Evolutionary conservation across 1,140 invertebrate genomes (phyloP), one percentile per base, ranked within the genome.

Genomic region (Cydia pomonella): DNA sequence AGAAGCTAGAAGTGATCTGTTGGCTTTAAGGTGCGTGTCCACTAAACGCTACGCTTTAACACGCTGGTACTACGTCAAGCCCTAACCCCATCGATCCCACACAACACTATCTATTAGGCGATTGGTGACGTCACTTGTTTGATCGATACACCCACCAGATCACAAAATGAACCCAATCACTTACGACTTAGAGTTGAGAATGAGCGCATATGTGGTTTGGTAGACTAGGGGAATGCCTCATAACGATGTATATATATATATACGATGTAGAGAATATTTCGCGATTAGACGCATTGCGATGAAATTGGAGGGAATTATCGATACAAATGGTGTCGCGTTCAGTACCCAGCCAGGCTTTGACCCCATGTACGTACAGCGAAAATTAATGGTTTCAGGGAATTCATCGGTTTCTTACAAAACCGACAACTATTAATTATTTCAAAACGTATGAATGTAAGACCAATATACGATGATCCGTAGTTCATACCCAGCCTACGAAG

Each of bases 101-200:
- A 33, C 63, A 66, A 29, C 25, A 29, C 63, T 69, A 69, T 69
- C 64, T 69, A 69, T 69, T 69, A 69, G 64, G 27, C 64, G 64
- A 69, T 69, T 38, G 64, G 25, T 69, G 64, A 33, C 27, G 64
- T 33, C 53, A 59, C 25, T 18, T 38, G 64, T 73, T 73, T 25
- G 72, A 23, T 73, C 47, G 72, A 69, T 69, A 69, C 63, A 18
- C 3, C 0, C n/a, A n/a, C 23, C 0, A n/a, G 23, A 10, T 33
- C n/a, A 38, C 29, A 23, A 63, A 10, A n/a, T 33, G 64, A 33
- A 23, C 64, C 18, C 41, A 41, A 69, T 21, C 29, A 13, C 33
- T 6, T 7, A 3, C 9, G 13, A n/a, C 12, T 18, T 69, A 69
- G 29, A 69, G 64, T 69, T 38, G 16, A 69, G 18, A 69, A 69